These are phyloP conservation scores for Ligdia adustata DNA, from an alignment of 2,888 invertebrate species.

Conservation along the genomic window DNA sequence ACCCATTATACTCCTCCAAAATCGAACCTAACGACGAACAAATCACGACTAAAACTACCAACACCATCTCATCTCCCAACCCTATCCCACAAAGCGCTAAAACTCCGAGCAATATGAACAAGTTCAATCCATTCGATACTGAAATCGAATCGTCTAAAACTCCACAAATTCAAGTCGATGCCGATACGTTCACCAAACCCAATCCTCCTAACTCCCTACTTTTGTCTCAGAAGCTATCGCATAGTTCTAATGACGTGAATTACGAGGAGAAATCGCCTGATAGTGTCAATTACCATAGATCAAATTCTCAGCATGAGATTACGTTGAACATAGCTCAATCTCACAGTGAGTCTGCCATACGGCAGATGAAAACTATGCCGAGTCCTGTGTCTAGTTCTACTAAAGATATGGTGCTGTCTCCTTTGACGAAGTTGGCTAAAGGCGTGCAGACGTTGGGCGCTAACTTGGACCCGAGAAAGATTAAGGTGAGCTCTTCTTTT, in stretches of 20 bases:
- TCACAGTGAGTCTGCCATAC: slow-evolving; percentile 91
- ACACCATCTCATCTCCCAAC: slow-evolving; percentile 78
- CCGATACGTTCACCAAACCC: slow-evolving; percentile 56
- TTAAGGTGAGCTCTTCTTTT: slow-evolving; percentile 83
- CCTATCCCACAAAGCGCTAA: slow-evolving; percentile 54
- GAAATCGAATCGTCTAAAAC: slow-evolving; percentile 60
- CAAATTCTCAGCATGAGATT: slow-evolving; percentile 87
- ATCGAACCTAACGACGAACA: slow-evolving; percentile 69
- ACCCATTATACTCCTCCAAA: slow-evolving; percentile 77
- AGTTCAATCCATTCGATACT: slow-evolving; percentile 69
- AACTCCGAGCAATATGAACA: slow-evolving; percentile 63
- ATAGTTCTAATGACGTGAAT: slow-evolving; percentile 88
- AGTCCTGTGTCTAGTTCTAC: slow-evolving; percentile 87
- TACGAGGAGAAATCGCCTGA: slow-evolving; percentile 52
- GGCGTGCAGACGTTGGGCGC: slow-evolving; percentile 93
- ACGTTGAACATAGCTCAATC: slow-evolving; percentile 89
- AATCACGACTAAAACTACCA: slow-evolving; percentile 84
- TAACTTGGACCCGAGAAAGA: slow-evolving; percentile 93
- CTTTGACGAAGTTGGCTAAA: slow-evolving; percentile 93
- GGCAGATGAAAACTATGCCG: slow-evolving; percentile 86
- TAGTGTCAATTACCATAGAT: slow-evolving; percentile 68
- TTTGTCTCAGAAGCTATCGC: slow-evolving; percentile 86
- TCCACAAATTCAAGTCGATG: slow-evolving; percentile 86
- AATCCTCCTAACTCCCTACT: slow-evolving; percentile 82
- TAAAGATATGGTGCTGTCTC: slow-evolving; percentile 87